These are phyloP conservation scores for Sebastes diploproa DNA, from an alignment of 2,797 vertebrate species.

Conservation along the genomic window DNA sequence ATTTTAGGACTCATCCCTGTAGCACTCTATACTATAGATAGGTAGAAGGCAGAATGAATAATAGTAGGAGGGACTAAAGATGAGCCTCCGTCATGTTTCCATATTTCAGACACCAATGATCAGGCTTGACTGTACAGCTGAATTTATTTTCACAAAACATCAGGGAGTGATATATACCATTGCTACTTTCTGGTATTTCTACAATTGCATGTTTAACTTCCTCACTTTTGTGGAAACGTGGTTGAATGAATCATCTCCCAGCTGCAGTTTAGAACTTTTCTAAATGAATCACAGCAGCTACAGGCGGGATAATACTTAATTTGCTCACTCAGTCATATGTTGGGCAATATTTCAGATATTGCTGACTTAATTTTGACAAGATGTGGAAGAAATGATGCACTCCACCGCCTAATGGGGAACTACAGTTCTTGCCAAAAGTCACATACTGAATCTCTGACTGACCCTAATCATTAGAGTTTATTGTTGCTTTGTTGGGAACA, in stretches of 20 bases:
- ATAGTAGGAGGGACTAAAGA: no score
- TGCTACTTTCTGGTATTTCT: background rate
- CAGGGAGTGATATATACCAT: no score
- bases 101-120: no score
- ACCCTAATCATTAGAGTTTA: background rate
- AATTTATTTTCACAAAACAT: no score
- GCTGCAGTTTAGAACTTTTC: background rate
- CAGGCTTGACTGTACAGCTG: no score
- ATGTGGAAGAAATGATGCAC: background rate
- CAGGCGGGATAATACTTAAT: background rate
- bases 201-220: background rate
- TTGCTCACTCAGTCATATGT: background rate
- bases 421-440: background rate
- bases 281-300: background rate
- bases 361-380: background rate
- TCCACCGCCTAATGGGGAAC: background rate
- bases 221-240: background rate
- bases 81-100: no score
- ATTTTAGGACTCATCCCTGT: no score
- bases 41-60: no score
- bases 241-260: background rate
- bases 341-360: background rate
- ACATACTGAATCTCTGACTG: background rate
- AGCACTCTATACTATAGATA: no score
- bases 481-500: background rate